phyloP scores from a whole-genome alignment of 2,113 vertebrate genomes.

The Cervus canadensis region DNA sequence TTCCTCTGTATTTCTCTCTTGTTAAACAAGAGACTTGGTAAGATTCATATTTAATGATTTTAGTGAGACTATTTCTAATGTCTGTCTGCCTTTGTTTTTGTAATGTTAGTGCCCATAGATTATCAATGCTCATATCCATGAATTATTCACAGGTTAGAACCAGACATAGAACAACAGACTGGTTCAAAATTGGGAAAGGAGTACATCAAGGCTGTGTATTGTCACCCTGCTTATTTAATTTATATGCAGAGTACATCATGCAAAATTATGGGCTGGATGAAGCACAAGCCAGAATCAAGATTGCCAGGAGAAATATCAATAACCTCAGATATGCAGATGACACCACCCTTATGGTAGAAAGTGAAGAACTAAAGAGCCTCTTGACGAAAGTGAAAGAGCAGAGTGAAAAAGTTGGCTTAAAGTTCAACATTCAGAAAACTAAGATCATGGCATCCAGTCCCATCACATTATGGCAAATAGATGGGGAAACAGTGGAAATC shows the following conservation, averaged over 20 bases:
- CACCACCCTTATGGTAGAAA: not conserved
- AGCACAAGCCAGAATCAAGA: not conserved
- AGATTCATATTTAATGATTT: not conserved
- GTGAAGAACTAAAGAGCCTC: not conserved
- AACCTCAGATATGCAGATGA: not conserved
- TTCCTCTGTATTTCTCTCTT: not conserved
- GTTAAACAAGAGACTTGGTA: not conserved
- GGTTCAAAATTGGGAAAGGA: not conserved
- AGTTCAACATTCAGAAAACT: not conserved
- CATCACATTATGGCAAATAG: not conserved
- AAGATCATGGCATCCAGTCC: not conserved
- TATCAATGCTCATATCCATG: not conserved
- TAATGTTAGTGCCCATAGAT: not conserved
- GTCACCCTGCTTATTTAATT: not conserved
- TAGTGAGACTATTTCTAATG: not conserved
- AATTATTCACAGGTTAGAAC: not conserved
- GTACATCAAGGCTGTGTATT: not conserved
- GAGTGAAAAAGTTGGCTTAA: not conserved
- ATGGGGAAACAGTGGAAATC: not conserved
- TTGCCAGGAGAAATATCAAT: not conserved
- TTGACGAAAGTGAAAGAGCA: not conserved
- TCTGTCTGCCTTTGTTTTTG: not conserved
- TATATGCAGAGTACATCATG: not conserved
- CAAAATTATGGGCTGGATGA: not conserved
- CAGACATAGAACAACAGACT: not conserved